These are phyloP conservation scores for Machaerirhynchus nigripectus DNA, from an alignment of 2,113 vertebrate genomes.

Conservation along the genomic window DNA sequence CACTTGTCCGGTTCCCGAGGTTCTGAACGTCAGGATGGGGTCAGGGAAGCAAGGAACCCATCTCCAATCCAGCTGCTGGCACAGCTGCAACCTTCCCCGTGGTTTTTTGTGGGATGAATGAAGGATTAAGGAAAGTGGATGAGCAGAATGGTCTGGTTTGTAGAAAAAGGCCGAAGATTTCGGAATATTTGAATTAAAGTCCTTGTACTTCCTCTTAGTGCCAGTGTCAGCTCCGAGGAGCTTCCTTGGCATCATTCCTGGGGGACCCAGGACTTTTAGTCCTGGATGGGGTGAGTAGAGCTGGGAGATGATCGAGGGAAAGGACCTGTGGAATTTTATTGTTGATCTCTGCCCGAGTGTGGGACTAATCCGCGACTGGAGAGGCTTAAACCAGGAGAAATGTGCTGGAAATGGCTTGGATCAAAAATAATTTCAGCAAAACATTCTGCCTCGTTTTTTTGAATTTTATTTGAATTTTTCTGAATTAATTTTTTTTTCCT, in stretches of 20 bases:
- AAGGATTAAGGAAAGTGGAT: neutral
- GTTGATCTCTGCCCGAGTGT: neutral
- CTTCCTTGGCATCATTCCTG: neutral
- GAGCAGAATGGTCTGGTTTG: neutral
- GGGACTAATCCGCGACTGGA: neutral
- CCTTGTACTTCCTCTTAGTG: neutral
- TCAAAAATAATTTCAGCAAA: neutral
- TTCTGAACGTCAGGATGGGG: neutral
- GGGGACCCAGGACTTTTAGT: rapidly evolving
- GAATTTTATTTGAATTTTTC: neutral
- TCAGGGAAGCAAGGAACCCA: neutral
- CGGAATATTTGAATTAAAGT: neutral
- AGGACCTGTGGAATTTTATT: neutral
- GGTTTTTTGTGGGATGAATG: neutral
- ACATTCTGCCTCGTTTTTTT: neutral
- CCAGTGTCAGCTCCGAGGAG: no score
- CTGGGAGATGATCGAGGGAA: neutral
- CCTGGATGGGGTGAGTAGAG: neutral
- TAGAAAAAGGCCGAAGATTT: neutral
- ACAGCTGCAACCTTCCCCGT: neutral
- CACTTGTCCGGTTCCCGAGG: no score
- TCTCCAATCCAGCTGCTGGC: neutral
- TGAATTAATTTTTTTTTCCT: neutral
- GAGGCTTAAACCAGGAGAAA: neutral
- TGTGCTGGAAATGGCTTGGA: neutral